Conservation (phyloP, 1,140 invertebrate species). For the Rhagoletis pomonella region DNA sequence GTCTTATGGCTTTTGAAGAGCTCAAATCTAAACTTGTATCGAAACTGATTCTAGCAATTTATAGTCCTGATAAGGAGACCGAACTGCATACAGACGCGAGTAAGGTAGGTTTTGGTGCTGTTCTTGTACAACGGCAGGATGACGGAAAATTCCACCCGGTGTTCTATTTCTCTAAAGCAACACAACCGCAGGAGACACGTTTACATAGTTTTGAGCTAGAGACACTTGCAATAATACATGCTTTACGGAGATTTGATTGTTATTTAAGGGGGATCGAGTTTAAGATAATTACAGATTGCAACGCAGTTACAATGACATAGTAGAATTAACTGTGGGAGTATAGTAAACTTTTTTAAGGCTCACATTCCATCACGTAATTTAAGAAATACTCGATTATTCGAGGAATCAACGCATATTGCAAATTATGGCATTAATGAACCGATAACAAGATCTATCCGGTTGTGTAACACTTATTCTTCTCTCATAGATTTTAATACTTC, state of each 20-base stretch:
- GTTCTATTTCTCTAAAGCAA: slow-evolving; percentile 20
- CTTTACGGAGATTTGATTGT: slow-evolving; percentile 9
- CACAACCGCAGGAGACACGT: background rate
- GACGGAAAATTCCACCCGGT: slow-evolving; percentile 35
- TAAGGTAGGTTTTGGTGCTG: slow-evolving; percentile 17
- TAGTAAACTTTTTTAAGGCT: no score
- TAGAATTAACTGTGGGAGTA: no score
- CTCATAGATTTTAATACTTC: no score
- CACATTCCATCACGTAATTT: no score
- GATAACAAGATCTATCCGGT: no score
- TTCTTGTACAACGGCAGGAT: slow-evolving; percentile 16
- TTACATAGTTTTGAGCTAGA: slow-evolving; percentile 26
- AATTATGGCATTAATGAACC: no score
- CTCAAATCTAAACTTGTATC: slow-evolving; percentile 17
- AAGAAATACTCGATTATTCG: no score
- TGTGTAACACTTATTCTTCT: no score
- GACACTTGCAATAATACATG: slow-evolving; percentile 12
- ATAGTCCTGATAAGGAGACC: slow-evolving; percentile 34
- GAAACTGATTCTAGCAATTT: slow-evolving; percentile 31
- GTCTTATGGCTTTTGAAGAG: background rate
- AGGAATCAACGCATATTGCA: no score
- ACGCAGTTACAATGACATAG: background rate
- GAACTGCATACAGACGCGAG: slow-evolving; percentile 49
- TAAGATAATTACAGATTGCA: background rate
- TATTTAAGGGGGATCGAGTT: no score